Base-by-base conservation (phyloP, 2,113 vertebrate species). In the Neolamprologus hecqui region DNA sequence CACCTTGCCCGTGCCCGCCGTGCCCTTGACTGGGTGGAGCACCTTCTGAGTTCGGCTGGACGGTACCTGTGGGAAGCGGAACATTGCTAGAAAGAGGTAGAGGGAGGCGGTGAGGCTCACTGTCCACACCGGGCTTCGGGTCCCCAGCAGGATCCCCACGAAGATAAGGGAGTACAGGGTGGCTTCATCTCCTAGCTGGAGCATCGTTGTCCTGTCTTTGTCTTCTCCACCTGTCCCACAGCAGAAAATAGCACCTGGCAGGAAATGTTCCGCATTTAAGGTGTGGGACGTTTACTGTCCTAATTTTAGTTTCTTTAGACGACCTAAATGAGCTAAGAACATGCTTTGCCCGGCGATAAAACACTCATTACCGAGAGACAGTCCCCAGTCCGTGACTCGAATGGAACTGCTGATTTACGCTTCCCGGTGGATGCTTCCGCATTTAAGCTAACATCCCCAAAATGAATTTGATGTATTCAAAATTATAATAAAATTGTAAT, bases 1-100 rank as follows among this genome's bases (percentile, higher is more conserved):
- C 65, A 96, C 90, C 83, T 90, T 82, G 2, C 88, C 85, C n/a
- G 89, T 82, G 26, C 87, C 86, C 2, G 58, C 75, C 8, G 40
- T 57, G 40, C 82, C 86, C 6, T 15, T 37, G 45, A 87, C 93
- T 12, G 97, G 97, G 84, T 94, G 96, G 80, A 99, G 96, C 63
- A 98, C 97, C 90, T 96, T 96, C 73, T 89, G 92, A 3, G 92
- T 97, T 31, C 97, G 95, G 94, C 93, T 91, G 28, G 77, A 68
- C 1, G 96, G 91, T 19, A 97, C 92, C 49, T 96, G 98, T 26
- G 97, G 97, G 84, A 98, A 97, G 37, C 97, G 94, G 92, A 97
- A 94, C 89, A 97, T 42, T 54, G 94, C 93, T 90, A 98, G 88
- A 33, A 96, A 96, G 23, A 97, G 35, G 92, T 97, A 99, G 26